Evolutionary conservation across 2,888 invertebrate genomes (phyloP), one percentile per base, ranked within the genome.

Genomic region (Plebejus anna): DNA sequence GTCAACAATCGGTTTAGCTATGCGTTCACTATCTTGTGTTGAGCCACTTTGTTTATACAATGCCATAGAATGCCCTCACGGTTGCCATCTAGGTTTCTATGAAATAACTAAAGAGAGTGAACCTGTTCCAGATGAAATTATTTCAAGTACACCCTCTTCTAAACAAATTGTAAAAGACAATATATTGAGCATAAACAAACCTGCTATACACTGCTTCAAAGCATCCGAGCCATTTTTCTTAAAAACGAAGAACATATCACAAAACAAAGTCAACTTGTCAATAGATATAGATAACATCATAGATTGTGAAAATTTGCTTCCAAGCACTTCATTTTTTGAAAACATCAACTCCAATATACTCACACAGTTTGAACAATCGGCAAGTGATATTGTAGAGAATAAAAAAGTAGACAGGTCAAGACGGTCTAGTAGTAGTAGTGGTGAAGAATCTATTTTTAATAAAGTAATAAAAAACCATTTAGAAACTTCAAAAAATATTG

Each of bases 11-110:
- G 57, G 57, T 59, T 59, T 59, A n/a, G 16, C 22, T n/a, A 59
- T 59, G 57, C 57, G 57, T n/a, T 22, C 57, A 59, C n/a, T 59
- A n/a, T 59, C 57, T 59, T 59, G 57, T 59, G 57, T 59, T n/a
- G 57, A 59, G n/a, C 57, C 57, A n/a, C 16, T 59, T 5, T 59
- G 57, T 59, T n/a, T 59, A 6, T 59, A 59, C n/a, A 59, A 59
- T 59, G 57, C 57, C 16, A 59, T 59, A 59, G 57, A n/a, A n/a
- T 59, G 57, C n/a, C 16, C n/a, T 59, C 57, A 59, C n/a, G 57
- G 57, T n/a, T n/a, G n/a, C n/a, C 57, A 59, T 59, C n/a, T 59
- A 59, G 57, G 57, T 59, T 59, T 59, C n/a, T n/a, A 59, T 59
- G n/a, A 59, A 59, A n/a, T 59, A 59, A 1, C 57, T 59, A 55